A percentile compares a stretch with the other conserved stretches of the same genome.
Evolutionary conservation across 2,888 invertebrate genomes (phyloP).

Genomic region (Hylaea fasciaria): DNA sequence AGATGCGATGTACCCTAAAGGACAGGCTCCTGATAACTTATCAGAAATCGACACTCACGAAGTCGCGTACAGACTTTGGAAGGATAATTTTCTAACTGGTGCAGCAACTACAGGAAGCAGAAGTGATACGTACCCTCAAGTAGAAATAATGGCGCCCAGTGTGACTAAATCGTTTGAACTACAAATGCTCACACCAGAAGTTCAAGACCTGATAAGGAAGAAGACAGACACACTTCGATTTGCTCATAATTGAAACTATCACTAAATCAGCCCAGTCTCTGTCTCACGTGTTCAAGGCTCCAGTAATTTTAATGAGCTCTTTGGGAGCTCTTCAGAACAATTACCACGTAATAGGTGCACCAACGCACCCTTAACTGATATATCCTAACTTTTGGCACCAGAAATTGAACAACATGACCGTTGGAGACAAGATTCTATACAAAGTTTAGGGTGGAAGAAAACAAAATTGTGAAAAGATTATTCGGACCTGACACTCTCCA

Average conservation of each 20-base stretch:
- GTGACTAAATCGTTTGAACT: conserved; percentile 9
- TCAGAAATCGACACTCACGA: conserved; percentile 29
- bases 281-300: conserved; percentile 64
- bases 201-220: conserved; percentile 18
- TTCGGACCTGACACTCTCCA: conserved; percentile 43
- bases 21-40: conserved; percentile 46
- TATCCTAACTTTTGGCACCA: conserved; percentile 48
- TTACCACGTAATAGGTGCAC: conserved; percentile 61
- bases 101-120: too few species aligned
- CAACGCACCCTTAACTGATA: conserved; percentile 56
- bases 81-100: not conserved
- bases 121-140: not conserved
- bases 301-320: conserved; percentile 66
- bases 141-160: not conserved
- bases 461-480: conserved; percentile 36
- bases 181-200: conserved; percentile 10
- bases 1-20: conserved; percentile 51
- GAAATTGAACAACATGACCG: conserved; percentile 20
- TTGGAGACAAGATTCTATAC: conserved; percentile 25
- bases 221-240: conserved; percentile 60
- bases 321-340: conserved; percentile 52
- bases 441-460: conserved; percentile 10
- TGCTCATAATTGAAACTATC: conserved; percentile 65
- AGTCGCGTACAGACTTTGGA: conserved; percentile 16
- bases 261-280: conserved; percentile 57